Evolutionary conservation across 2,113 vertebrate species (phyloP).

Genomic region (Terrapene triunguis): DNA sequence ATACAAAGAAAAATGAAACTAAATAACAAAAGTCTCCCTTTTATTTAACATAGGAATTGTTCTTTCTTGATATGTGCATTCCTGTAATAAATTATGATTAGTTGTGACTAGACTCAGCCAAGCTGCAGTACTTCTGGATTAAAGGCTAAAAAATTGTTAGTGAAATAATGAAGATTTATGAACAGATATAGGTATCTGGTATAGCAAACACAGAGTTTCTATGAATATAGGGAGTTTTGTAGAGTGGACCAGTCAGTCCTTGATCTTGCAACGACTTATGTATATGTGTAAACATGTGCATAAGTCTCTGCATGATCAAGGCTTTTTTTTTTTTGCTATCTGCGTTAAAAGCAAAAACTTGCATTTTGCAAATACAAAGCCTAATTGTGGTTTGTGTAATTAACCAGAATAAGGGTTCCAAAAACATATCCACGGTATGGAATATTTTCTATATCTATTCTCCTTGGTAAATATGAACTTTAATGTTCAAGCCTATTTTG

Average conservation of each 20-base stretch:
- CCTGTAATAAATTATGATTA: neutral
- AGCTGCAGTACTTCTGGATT: neutral
- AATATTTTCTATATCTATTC: neutral
- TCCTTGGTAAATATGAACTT: neutral
- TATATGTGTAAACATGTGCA: neutral
- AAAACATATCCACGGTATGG: neutral
- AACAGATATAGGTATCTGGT: neutral
- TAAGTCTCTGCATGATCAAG: rapidly evolving
- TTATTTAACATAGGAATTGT: neutral
- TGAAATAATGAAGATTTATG: neutral
- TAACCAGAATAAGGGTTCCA: neutral
- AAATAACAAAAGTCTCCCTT: neutral
- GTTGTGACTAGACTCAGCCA: neutral
- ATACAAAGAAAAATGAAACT: neutral
- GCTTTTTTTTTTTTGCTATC: neutral
- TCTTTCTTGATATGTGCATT: neutral
- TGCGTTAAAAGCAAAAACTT: neutral
- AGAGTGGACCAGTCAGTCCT: neutral
- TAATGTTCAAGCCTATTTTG: neutral
- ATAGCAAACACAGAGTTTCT: neutral
- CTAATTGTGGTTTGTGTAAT: neutral
- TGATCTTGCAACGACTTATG: neutral
- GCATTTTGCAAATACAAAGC: neutral
- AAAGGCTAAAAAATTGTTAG: neutral
- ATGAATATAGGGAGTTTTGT: neutral